phyloP scores from a whole-genome alignment of 2,113 vertebrate species.

The Istiophorus platypterus region DNA sequence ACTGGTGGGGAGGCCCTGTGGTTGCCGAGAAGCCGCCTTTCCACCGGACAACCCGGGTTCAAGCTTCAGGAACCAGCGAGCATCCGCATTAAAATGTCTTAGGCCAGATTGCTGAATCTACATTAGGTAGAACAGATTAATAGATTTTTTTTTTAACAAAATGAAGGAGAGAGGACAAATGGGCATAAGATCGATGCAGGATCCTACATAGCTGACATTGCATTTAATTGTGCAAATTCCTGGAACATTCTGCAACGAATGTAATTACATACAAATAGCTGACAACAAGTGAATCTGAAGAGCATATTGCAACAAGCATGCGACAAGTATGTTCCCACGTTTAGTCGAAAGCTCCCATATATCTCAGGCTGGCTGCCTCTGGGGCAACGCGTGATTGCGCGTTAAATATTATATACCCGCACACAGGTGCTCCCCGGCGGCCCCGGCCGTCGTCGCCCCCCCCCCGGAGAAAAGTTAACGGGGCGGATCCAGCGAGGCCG shows the following conservation, averaged over 20 bases:
- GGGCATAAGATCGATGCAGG: not conserved
- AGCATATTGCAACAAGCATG: not conserved
- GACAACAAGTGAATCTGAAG: not conserved
- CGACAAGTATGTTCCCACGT: not conserved
- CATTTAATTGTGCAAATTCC: not conserved
- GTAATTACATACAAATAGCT: not conserved
- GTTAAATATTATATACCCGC: not conserved
- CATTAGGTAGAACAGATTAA: not conserved
- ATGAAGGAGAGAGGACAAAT: no score
- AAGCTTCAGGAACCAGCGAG: not conserved
- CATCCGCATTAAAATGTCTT: not conserved
- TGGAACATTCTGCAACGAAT: not conserved
- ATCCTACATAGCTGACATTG: not conserved
- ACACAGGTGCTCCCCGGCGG: constrained; percentile 38
- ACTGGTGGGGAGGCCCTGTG: not conserved
- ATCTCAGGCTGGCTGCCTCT: not conserved
- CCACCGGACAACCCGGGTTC: not conserved
- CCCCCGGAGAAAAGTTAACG: constrained; percentile 60
- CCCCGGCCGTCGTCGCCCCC: no score
- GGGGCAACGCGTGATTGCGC: no score
- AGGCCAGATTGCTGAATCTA: not conserved
- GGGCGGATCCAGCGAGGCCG: constrained; percentile 6
- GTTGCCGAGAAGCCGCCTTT: not conserved
- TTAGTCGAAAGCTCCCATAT: not conserved
- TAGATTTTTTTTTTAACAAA: no score